Percentiles rank a stretch among this genome's conserved stretches.
These are phyloP conservation scores for Marasmarcha lunaedactyla DNA, from an alignment of 2,888 invertebrate genomes.

Conservation along the genomic window DNA sequence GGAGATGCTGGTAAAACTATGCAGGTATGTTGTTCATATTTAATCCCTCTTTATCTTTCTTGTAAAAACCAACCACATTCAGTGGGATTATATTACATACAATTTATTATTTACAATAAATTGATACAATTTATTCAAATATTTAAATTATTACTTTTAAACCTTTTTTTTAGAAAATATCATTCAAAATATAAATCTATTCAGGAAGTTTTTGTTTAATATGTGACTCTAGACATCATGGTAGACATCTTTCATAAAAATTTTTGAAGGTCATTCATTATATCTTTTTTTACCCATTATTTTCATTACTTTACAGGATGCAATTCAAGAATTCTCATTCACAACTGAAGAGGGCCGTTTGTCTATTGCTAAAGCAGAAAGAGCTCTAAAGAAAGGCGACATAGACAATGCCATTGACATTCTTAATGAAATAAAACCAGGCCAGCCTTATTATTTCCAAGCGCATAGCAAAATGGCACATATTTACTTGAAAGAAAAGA, in stretches of 20 bases:
- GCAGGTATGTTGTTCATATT: slow-evolving; percentile 76
- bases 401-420: slow-evolving; percentile 84
- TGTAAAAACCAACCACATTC: not conserved
- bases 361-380: slow-evolving; percentile 86
- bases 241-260: no score
- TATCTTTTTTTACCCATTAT: no score
- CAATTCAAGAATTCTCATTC: slow-evolving; percentile 77
- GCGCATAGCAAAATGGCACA: slow-evolving; percentile 88
- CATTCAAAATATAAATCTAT: no score
- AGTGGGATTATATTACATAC: no score
- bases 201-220: no score
- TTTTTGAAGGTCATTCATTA: no score
- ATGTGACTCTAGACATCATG: no score
- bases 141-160: not conserved
- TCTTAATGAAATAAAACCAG: slow-evolving; percentile 80
- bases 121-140: not conserved
- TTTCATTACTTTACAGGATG: slow-evolving; percentile 64
- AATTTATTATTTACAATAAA: no score
- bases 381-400: slow-evolving; percentile 84
- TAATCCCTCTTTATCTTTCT: not conserved
- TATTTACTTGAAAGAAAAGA: slow-evolving; percentile 87
- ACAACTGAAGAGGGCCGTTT: slow-evolving; percentile 89
- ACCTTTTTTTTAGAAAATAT: not conserved
- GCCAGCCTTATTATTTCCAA: slow-evolving; percentile 85
- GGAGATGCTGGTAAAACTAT: slow-evolving; percentile 86